These are phyloP conservation scores for Lasioglossum figueresi DNA, from an alignment of 2,888 invertebrate genomes.

Conservation along the genomic window DNA sequence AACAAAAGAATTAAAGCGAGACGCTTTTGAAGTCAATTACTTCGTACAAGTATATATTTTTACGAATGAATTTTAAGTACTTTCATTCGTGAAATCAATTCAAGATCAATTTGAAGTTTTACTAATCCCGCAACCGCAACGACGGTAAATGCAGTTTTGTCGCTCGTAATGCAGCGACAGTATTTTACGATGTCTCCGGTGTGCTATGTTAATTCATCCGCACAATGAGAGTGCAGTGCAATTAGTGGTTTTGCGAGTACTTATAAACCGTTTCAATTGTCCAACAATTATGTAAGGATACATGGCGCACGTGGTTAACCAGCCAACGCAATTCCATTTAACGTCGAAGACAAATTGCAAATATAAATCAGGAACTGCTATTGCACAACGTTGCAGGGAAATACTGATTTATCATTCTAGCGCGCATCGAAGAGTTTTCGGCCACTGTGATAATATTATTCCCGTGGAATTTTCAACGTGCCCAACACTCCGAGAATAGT, in stretches of 20 bases:
- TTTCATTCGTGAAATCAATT: background rate
- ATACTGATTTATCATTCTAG: conserved; percentile 20
- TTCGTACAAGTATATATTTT: background rate
- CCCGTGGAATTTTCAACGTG: no score
- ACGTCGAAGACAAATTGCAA: conserved; percentile 26
- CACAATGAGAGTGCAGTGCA: background rate
- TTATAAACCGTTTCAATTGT: conserved; percentile 14
- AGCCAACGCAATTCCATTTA: conserved; percentile 1
- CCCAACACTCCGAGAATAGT: background rate
- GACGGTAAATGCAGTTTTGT: background rate
- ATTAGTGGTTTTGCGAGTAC: background rate
- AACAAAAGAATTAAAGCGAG: no score
- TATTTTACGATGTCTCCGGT: background rate
- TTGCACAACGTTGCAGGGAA: conserved; percentile 36
- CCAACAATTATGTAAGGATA: conserved; percentile 18
- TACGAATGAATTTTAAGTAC: background rate
- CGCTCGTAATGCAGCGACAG: background rate
- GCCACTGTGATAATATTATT: conserved; percentile 17
- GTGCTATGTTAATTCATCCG: background rate
- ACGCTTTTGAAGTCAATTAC: no score
- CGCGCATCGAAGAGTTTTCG: background rate
- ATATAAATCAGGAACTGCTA: conserved; percentile 23
- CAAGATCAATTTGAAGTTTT: background rate
- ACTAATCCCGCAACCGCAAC: background rate
- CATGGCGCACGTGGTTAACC: background rate